These are phyloP conservation scores for Prorops nasuta DNA, from an alignment of 1,140 invertebrate genomes.

Conservation along the genomic window DNA sequence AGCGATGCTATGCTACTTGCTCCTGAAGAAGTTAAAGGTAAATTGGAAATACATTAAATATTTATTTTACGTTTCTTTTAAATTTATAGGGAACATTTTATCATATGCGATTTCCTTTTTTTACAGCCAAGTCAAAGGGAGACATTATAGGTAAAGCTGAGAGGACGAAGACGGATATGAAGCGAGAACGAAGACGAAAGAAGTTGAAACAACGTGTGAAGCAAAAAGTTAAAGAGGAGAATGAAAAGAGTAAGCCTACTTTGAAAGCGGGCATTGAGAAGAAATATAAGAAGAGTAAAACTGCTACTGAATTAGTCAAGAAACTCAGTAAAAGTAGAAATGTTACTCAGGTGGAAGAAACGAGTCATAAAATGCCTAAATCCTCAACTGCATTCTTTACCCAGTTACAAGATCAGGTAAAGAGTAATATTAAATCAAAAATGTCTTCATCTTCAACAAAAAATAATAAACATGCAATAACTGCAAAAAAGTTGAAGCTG, in stretches of 20 bases:
- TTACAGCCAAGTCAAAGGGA: slow-evolving; percentile 71
- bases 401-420: slow-evolving; percentile 74
- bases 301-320: slow-evolving; percentile 54
- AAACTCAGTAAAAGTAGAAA: slow-evolving; percentile 66
- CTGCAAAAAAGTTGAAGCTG: slow-evolving; percentile 57
- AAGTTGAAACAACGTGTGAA: slow-evolving; percentile 72
- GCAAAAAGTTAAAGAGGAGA: slow-evolving; percentile 56
- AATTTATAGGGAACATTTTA: too few relatives aligned
- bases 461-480: slow-evolving; percentile 39
- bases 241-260: slow-evolving; percentile 48
- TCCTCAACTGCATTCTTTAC: slow-evolving; percentile 82
- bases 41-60: too few relatives aligned
- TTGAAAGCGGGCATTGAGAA: slow-evolving; percentile 59
- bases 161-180: slow-evolving; percentile 82
- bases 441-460: slow-evolving; percentile 29
- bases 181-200: slow-evolving; percentile 83
- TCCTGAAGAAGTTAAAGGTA: slow-evolving; percentile 89
- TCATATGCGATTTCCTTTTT: too few relatives aligned
- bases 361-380: slow-evolving; percentile 62
- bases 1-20: slow-evolving; percentile 86
- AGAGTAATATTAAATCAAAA: slow-evolving; percentile 55
- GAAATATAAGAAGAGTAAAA: slow-evolving; percentile 61
- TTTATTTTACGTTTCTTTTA: too few relatives aligned
- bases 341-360: slow-evolving; percentile 59
- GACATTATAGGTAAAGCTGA: slow-evolving; percentile 79